Conservation (phyloP, 2,888 invertebrate species). For the Troilus luridus region DNA sequence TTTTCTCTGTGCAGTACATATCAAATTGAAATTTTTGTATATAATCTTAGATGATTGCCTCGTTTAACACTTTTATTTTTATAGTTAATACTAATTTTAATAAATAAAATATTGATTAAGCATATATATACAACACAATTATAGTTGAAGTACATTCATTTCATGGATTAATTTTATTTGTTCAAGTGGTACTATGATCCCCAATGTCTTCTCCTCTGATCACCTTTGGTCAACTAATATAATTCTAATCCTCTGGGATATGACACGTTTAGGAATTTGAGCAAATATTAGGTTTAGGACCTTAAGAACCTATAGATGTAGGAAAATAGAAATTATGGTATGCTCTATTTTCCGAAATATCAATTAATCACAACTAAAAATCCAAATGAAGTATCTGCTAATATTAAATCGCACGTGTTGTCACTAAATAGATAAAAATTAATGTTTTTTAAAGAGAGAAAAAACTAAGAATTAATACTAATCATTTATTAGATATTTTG, state of each 20-base stretch:
- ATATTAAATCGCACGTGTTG: not conserved
- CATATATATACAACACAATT: too few relatives aligned
- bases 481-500: too few relatives aligned
- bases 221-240: not conserved
- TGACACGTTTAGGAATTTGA: conserved; percentile 16
- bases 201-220: not conserved
- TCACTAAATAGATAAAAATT: too few relatives aligned
- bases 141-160: too few relatives aligned
- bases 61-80: too few relatives aligned
- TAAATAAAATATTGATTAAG: too few relatives aligned
- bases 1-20: too few relatives aligned
- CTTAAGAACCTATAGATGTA: not conserved
- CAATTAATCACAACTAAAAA: not conserved
- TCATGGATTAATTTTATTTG: not conserved
- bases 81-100: too few relatives aligned
- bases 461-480: too few relatives aligned
- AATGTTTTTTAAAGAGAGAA: too few relatives aligned
- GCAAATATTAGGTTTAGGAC: not conserved
- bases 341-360: not conserved
- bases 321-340: not conserved
- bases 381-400: not conserved
- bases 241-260: not conserved
- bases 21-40: too few relatives aligned
- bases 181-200: not conserved
- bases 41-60: too few relatives aligned